Percentiles rank a stretch among this genome's conserved stretches.
phyloP scores from a whole-genome alignment of 2,113 vertebrate genomes.

The Chloroceryle aenea region DNA sequence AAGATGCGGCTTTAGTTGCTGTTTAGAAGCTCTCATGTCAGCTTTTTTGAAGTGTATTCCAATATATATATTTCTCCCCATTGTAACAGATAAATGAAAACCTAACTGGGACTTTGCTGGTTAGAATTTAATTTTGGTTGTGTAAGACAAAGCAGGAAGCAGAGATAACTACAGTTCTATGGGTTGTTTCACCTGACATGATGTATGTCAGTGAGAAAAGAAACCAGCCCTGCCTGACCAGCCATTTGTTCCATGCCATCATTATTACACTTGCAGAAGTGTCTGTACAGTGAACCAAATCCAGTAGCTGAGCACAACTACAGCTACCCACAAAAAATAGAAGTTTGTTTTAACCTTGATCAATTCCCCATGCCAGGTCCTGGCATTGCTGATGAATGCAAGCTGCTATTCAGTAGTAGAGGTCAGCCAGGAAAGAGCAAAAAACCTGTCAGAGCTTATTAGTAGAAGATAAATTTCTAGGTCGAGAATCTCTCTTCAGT shows the following conservation, averaged over 20 bases:
- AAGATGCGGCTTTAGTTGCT: not conserved
- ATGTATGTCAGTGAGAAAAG: not conserved
- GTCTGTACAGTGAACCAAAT: not conserved
- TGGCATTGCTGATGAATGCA: not conserved
- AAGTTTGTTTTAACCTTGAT: not conserved
- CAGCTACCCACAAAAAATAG: not conserved
- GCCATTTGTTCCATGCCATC: rapidly evolving
- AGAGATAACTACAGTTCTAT: not conserved
- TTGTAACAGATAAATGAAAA: not conserved
- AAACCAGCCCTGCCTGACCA: not conserved
- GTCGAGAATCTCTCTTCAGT: not conserved
- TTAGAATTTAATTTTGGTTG: not conserved
- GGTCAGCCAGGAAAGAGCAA: not conserved
- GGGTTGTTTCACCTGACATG: not conserved
- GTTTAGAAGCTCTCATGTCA: not conserved
- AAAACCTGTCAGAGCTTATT: not conserved
- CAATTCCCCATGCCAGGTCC: not conserved
- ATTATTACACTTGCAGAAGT: rapidly evolving
- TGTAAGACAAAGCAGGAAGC: not conserved
- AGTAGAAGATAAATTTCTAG: not conserved
- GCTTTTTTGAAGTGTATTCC: not conserved
- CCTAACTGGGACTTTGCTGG: not conserved
- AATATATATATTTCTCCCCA: not conserved
- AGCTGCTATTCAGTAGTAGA: not conserved
- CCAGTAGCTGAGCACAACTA: not conserved